Evolutionary conservation across 2,797 vertebrate genomes (phyloP), one percentile per base, ranked within the genome.

Genomic region (Gymnoscopelus microlampas): DNA sequence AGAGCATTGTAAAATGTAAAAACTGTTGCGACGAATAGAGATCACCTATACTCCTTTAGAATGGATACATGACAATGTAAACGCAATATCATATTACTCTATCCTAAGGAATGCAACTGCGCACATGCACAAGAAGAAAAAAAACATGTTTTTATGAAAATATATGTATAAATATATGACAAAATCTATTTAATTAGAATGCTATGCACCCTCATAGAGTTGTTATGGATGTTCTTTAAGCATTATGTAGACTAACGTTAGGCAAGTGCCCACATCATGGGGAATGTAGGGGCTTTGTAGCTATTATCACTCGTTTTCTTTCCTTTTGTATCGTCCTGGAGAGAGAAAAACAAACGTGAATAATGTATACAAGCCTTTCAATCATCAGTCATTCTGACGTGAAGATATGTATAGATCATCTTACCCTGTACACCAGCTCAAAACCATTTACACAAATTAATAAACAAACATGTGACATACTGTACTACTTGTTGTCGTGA

Each of bases 281-380:
- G 95, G 93, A 94, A 95, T 94, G 94, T 96, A 96, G 94, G 96
- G 91, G 96, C 96, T 97, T 96, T 94, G 96, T 98, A 97, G 95
- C 95, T 91, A 93, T 95, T 96, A 96, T 90, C 94, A 93, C 87
- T 95, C 93, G 93, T 94, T 95, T 95, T 95, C 87, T 93, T 91
- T 89, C 94, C 89, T 95, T 95, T 96, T 96, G 93, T 95, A 95
- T 94, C 92, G 93, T 95, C 92, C 94, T 84, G 90, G 83, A 90
- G 91, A 93, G 54, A 90, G 81, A 92, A 84, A 88, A 87, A 91
- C 79, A 84, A 89, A 88, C 81, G 85, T 91, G 84, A 91, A 90
- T 85, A 93, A 44, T 94, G 89, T 92, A 93, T 87, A 95, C 65
- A 93, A 95, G 93, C 93, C 94, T 94, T 96, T 96, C 91, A 91